Conservation (phyloP, 2,888 invertebrate genomes). For the Andrena chrysosceles region DNA sequence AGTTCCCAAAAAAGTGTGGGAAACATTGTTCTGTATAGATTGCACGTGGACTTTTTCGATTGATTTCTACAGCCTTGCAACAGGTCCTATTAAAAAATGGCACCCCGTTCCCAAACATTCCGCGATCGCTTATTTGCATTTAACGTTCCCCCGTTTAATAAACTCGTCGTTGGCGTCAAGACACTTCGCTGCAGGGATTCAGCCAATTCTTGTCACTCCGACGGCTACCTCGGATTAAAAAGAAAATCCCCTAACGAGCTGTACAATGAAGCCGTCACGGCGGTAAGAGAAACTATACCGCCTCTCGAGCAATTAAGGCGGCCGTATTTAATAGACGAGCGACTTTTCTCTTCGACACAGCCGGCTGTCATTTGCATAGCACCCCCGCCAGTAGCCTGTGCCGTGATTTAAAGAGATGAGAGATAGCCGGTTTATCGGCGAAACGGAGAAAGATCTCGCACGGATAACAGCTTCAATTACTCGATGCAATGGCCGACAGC, state of each 20-base stretch:
- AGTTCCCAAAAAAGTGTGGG: too few species aligned
- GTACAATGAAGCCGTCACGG: constrained; percentile 37
- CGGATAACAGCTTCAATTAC: constrained; percentile 50
- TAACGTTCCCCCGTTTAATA: background rate
- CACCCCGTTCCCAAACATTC: background rate
- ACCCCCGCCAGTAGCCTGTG: constrained; percentile 21
- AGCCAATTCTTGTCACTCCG: constrained; percentile 7
- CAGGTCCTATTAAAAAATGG: background rate
- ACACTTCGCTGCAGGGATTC: constrained; percentile 6
- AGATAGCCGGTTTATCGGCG: constrained; percentile 63
- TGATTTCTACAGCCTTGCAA: background rate
- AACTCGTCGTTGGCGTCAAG: constrained; percentile 1
- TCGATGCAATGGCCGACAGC: constrained; percentile 23
- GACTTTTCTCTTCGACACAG: constrained; percentile 51
- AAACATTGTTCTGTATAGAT: too few species aligned
- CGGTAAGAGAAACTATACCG: constrained; percentile 45
- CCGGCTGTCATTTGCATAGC: constrained; percentile 46
- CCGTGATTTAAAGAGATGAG: constrained; percentile 55
- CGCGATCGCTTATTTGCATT: constrained; percentile 3
- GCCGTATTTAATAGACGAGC: constrained; percentile 43
- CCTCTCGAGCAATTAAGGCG: constrained; percentile 55
- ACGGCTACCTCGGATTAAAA: background rate
- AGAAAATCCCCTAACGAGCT: constrained; percentile 39
- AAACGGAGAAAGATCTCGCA: constrained; percentile 41
- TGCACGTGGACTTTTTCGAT: background rate